These are phyloP conservation scores for Denticeps clupeoides DNA, from an alignment of 2,797 vertebrate genomes.

Conservation along the genomic window DNA sequence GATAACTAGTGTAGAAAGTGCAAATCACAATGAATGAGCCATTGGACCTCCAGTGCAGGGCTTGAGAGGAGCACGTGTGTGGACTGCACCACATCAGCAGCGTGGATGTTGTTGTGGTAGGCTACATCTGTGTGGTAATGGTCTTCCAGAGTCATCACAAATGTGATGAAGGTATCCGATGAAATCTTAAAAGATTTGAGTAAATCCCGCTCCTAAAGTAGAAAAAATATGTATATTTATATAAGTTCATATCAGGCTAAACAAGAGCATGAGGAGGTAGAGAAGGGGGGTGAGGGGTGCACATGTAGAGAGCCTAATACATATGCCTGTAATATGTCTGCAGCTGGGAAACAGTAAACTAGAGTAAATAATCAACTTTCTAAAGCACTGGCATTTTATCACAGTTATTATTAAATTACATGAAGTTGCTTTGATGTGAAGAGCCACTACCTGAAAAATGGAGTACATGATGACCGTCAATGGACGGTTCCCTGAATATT, in stretches of 20 bases:
- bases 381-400: too few relatives aligned
- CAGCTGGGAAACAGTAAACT: too few relatives aligned
- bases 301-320: too few relatives aligned
- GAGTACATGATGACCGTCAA: slow-evolving; percentile 81
- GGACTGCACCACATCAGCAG: slow-evolving; percentile 86
- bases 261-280: background rate
- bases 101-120: slow-evolving; percentile 90
- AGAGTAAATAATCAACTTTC: too few relatives aligned
- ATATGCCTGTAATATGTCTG: too few relatives aligned
- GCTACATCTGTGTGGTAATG: slow-evolving; percentile 81
- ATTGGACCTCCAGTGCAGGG: slow-evolving; percentile 73
- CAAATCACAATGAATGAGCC: too few relatives aligned
- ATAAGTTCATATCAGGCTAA: background rate
- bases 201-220: slow-evolving; percentile 74
- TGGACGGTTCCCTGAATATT: slow-evolving; percentile 77
- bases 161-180: slow-evolving; percentile 72
- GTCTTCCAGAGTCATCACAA: slow-evolving; percentile 84
- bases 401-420: too few relatives aligned
- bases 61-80: slow-evolving; percentile 84
- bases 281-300: too few relatives aligned
- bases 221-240: background rate
- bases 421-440: background rate
- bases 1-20: background rate
- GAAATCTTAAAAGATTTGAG: slow-evolving; percentile 85
- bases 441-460: slow-evolving; percentile 76